Base-by-base conservation (phyloP, 2,888 invertebrate species). In the Imbricaverruca yamaguchii region DNA sequence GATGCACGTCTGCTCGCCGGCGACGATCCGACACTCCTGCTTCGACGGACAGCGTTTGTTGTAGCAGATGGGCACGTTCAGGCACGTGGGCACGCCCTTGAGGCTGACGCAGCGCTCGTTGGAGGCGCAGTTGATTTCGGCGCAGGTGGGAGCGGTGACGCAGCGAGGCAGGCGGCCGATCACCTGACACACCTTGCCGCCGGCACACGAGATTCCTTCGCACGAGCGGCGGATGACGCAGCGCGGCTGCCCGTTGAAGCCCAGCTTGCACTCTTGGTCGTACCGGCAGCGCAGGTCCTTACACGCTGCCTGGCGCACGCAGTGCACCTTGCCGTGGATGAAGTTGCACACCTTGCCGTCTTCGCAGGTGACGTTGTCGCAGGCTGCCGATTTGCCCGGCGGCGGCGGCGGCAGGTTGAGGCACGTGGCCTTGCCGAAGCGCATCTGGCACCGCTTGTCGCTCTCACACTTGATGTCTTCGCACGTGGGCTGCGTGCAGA, bases 51-150 rank as follows among this genome's bases (percentile, higher is more conserved):
- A 74, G 53, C 74, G 74, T 21, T 10, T 13, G 74, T 74, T 55
- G 74, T 74, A 74, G 74, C 74, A 74, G 74, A 21, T 15, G 18
- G 74, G 74, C 55, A 53, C 74, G 21, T 12, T 15, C 74, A 74
- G 11, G n/a, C 74, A 74, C 10, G 74, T 55, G 74, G 74, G 74
- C 53, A 53, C 53, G 53, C 55, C 74, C 10, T 18, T 18, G 0
- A 74, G 21, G 55, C 15, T 55, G 55, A 74, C 55, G 55, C 74
- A 74, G 74, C 74, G 74, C 55, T 74, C 74, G 55, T 74, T 74
- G 21, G 53, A 53, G 21, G 53, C 55, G 21, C 74, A 74, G 74
- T 74, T 74, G 74, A 74, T 23, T 21, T 74, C 74, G 9, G 15
- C 74, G 39, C 74, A 74, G 4, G 11, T 23, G 2, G 74, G 74